A percentile compares a stretch with the other conserved stretches of the same genome.
Conservation (phyloP, 35 echinoderm and acorn worm species). For the Apostichopus parvimensis region DNA sequence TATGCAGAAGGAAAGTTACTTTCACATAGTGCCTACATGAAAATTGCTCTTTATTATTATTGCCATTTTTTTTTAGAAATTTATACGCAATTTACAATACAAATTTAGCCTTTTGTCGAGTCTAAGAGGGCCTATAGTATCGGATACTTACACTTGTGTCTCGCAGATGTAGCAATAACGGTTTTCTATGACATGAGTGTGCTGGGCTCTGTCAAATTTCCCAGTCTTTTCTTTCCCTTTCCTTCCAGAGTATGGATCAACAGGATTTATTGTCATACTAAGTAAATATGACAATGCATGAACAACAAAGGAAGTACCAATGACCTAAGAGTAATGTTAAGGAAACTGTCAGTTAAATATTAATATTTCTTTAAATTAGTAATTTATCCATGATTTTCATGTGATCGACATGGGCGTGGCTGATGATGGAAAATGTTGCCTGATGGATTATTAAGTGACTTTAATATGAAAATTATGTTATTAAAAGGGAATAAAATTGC, state of each 20-base stretch:
- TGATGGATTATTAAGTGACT: neutral
- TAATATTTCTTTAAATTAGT: neutral
- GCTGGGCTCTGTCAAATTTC: constrained; percentile 81
- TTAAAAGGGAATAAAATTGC: too few species aligned
- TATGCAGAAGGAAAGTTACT: too few species aligned
- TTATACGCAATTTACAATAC: too few species aligned
- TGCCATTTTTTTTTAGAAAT: too few species aligned
- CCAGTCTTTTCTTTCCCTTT: constrained; percentile 55
- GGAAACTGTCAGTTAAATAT: neutral
- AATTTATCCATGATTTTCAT: constrained; percentile 12
- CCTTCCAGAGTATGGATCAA: constrained; percentile 70
- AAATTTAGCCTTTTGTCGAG: too few species aligned
- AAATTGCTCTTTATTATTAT: too few species aligned
- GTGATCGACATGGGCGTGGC: neutral
- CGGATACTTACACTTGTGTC: constrained; percentile 94
- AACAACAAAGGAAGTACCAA: constrained; percentile 58
- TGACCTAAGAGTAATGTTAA: constrained; percentile 68
- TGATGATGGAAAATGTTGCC: too few species aligned
- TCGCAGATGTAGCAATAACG: constrained; percentile 96
- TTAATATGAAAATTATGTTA: too few species aligned
- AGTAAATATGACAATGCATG: constrained; percentile 76
- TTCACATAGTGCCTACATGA: too few species aligned
- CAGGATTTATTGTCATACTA: constrained; percentile 80
- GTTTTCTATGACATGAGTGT: constrained; percentile 96
- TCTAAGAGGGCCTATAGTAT: too few species aligned